A percentile compares a stretch with the other conserved stretches of the same genome.
Evolutionary conservation across 37 sponge, comb jelly and placozoan species (phyloP).

Genomic region (Diacarnus erythraeanus): DNA sequence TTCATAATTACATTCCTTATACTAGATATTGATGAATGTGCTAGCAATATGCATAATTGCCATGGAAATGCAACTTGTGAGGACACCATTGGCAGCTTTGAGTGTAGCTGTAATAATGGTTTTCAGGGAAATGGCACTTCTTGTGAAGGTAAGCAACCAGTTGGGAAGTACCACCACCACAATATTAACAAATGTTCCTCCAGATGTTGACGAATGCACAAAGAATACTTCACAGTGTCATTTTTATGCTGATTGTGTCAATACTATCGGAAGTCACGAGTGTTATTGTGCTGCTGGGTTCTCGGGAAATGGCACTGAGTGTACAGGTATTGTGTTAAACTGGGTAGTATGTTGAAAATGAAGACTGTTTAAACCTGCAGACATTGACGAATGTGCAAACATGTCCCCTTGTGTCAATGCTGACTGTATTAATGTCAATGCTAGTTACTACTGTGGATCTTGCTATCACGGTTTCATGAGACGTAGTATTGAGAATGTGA

Average conservation of each 20-base stretch:
- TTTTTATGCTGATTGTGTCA: background rate
- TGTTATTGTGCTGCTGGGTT: background rate
- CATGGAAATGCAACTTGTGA: conserved; percentile 3
- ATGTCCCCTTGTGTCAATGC: background rate
- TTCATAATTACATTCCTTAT: too few species aligned
- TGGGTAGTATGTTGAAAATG: background rate
- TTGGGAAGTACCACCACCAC: background rate
- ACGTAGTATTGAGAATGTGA: too few species aligned
- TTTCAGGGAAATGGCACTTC: background rate
- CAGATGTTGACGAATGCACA: background rate
- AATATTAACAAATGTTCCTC: background rate
- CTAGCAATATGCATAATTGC: background rate
- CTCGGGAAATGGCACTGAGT: background rate
- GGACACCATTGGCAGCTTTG: conserved; percentile 23
- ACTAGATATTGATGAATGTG: conserved; percentile 33
- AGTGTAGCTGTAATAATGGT: conserved; percentile 7
- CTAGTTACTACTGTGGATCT: background rate
- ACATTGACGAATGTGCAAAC: background rate
- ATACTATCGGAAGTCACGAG: background rate
- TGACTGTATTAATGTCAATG: background rate
- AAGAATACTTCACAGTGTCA: background rate
- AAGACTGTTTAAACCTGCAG: too few species aligned
- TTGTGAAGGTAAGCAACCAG: background rate
- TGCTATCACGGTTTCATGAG: background rate
- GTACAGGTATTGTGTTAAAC: background rate